Base-by-base conservation (phyloP, 2,113 vertebrate genomes). In the Lasiurus borealis region DNA sequence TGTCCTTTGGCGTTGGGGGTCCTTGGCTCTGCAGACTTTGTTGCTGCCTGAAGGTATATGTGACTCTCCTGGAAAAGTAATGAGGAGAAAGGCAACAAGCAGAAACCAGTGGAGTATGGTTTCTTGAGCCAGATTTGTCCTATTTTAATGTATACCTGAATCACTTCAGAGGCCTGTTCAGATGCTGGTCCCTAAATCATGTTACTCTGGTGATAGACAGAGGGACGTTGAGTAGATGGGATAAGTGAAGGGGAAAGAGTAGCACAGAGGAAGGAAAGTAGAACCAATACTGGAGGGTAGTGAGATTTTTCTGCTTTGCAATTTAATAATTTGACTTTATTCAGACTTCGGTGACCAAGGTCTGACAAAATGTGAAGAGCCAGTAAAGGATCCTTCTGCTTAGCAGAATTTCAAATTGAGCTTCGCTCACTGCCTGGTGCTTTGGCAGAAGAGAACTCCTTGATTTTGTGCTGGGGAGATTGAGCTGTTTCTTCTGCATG, bases 401-500 rank as follows among this genome's bases (percentile, higher is more conserved):
- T 66, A 54, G 48, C 25, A 78, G 95, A 68, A 44, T 77, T 77
- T 83, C 85, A 46, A 7, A 21, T 82, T 23, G 18, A 13, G 68
- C 40, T 62, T 19, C 21, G 23, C 64, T 52, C 27, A 23, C 34
- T 52, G 5, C 57, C 34, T 76, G 19, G 40, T 6, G 36, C 57
- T 75, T 66, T 4, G 1, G 46, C 23, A 21, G 27, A 73, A 80
- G 59, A 50, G 27, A 73, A 13, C 19, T 15, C 5, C 72, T 93
- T 81, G 48, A 40, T 85, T 93, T 88, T 95, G 62, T 92, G 36
- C 14, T 57, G 6, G 31, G 29, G 27, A 93, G 77, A 71, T 54
- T 92, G 83, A 90, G 85, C 66, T 89, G 15, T 93, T 96, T 69
- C 88, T 92, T 92, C 68, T 46, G 68, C 78, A 29, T 75, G 3